Conservation (phyloP, 2,888 invertebrate genomes). For the Spodoptera exigua region DNA sequence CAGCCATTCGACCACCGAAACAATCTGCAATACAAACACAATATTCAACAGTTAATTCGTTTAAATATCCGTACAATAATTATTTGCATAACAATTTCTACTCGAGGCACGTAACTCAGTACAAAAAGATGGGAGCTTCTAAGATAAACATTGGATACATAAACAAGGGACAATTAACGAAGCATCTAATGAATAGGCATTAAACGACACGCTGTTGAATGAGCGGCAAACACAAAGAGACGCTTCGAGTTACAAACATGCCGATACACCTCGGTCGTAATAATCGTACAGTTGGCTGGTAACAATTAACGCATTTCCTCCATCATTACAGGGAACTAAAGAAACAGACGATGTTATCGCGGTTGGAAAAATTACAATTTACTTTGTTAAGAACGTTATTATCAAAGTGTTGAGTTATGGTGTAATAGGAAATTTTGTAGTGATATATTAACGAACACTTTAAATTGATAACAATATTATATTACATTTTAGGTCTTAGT, state of each 20-base stretch:
- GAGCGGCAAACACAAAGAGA: conserved; percentile 77
- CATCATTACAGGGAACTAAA: conserved; percentile 58
- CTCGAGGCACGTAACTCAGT: conserved; percentile 44
- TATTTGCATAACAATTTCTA: conserved; percentile 53
- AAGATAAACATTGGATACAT: conserved; percentile 55
- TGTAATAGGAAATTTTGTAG: neutral
- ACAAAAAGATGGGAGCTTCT: conserved; percentile 53
- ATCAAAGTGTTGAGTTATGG: conserved; percentile 1
- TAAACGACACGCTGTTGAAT: conserved; percentile 71
- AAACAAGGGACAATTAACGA: conserved; percentile 65
- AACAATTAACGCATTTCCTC: conserved; percentile 77
- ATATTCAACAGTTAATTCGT: conserved; percentile 13
- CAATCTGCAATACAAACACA: conserved; percentile 9
- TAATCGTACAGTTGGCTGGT: conserved; percentile 71
- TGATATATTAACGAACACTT: neutral
- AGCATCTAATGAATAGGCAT: conserved; percentile 71
- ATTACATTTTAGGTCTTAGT: too few relatives aligned
- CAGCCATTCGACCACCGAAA: neutral
- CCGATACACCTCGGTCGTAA: conserved; percentile 70
- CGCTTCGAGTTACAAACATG: conserved; percentile 64
- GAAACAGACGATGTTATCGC: conserved; percentile 41
- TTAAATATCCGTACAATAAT: conserved; percentile 43
- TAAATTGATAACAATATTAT: too few relatives aligned
- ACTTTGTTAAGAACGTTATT: conserved; percentile 9
- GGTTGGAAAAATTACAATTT: conserved; percentile 27